Evolutionary conservation across 1,140 invertebrate genomes (phyloP).

Genomic region (Scaptomyza hsui): DNA sequence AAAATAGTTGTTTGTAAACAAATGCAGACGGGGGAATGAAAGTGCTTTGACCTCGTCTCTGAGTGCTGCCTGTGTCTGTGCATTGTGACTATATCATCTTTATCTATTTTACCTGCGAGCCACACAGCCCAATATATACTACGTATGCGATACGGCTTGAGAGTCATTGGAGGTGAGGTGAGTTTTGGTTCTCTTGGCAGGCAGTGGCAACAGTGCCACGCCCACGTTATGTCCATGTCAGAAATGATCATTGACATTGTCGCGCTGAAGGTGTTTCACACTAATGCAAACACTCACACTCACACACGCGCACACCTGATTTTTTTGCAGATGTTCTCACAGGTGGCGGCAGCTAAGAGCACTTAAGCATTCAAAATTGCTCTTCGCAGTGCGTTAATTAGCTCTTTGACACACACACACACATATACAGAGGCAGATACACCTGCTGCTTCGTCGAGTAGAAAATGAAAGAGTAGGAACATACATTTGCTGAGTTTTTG

Average conservation of each 20-base stretch:
- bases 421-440: conserved; percentile 13
- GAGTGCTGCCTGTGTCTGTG: conserved; percentile 7
- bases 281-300: conserved; percentile 28
- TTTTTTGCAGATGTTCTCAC: conserved; percentile 24
- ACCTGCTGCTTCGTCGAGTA: conserved; percentile 51
- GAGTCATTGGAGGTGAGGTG: conserved; percentile 55
- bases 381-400: conserved; percentile 50
- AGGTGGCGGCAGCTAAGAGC: conserved; percentile 46
- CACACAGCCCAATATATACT: neutral
- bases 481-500: conserved; percentile 32
- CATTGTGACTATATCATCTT: conserved; percentile 9
- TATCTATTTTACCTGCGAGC: conserved; percentile 28
- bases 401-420: conserved; percentile 42
- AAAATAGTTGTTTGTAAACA: conserved; percentile 55
- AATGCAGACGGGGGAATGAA: conserved; percentile 33
- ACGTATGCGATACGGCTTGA: conserved; percentile 41
- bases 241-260: conserved; percentile 83
- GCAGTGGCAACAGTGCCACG: conserved; percentile 55
- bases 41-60: conserved; percentile 51
- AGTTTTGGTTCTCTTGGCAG: conserved; percentile 61
- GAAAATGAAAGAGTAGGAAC: conserved; percentile 22
- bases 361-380: conserved; percentile 27
- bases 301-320: conserved; percentile 26
- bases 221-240: conserved; percentile 58
- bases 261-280: conserved; percentile 73